A percentile compares a stretch with the other conserved stretches of the same genome.
phyloP scores from a whole-genome alignment of 2,888 invertebrate genomes.

The Melanostoma scalare region DNA sequence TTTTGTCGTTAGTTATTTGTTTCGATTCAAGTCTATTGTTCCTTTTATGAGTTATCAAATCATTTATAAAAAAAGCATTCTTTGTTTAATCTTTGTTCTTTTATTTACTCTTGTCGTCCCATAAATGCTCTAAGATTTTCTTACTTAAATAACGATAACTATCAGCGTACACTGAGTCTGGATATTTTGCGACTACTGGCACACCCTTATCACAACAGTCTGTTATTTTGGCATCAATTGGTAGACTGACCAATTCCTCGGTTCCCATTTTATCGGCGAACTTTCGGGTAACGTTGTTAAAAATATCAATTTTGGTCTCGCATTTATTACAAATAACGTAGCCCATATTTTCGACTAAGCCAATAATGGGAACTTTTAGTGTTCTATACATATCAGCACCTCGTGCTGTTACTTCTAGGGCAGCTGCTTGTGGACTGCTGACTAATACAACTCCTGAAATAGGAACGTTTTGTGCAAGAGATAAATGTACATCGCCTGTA shows the following conservation, averaged over 20 bases:
- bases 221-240: slow-evolving; percentile 78
- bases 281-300: slow-evolving; percentile 86
- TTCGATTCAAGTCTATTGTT: too few species aligned
- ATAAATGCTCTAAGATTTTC: slow-evolving; percentile 68
- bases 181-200: slow-evolving; percentile 78
- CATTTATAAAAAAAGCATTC: too few species aligned
- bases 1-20: too few species aligned
- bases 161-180: slow-evolving; percentile 78
- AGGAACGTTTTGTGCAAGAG: slow-evolving; percentile 93
- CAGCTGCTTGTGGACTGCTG: slow-evolving; percentile 95
- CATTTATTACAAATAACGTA: slow-evolving; percentile 90
- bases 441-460: slow-evolving; percentile 94
- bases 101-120: slow-evolving; percentile 20
- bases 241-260: slow-evolving; percentile 85
- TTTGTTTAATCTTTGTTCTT: background rate
- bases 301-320: slow-evolving; percentile 87
- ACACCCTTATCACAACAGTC: slow-evolving; percentile 80
- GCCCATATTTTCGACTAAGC: slow-evolving; percentile 96
- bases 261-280: slow-evolving; percentile 87
- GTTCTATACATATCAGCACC: slow-evolving; percentile 95
- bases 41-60: too few species aligned
- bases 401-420: slow-evolving; percentile 92
- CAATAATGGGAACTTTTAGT: slow-evolving; percentile 91
- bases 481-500: slow-evolving; percentile 97
- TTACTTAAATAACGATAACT: slow-evolving; percentile 75